Conservation (phyloP, 2,113 vertebrate species). For the Coptodon bakossiorum region DNA sequence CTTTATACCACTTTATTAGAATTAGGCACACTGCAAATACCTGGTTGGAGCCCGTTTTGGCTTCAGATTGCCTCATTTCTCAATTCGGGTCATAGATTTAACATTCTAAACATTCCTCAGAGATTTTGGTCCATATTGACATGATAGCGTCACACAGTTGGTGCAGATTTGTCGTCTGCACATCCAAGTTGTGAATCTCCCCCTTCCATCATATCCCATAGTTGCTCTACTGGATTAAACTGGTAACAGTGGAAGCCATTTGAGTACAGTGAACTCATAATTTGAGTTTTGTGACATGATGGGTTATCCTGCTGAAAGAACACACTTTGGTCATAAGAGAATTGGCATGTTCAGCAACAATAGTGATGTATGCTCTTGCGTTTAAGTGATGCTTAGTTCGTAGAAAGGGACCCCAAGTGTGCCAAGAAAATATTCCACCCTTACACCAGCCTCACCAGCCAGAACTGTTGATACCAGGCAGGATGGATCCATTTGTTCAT, state of each 20-base stretch:
- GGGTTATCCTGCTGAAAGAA: neutral
- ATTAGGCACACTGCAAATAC: neutral
- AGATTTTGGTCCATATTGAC: neutral
- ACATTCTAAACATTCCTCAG: neutral
- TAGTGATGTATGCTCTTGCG: neutral
- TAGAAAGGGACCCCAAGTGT: neutral
- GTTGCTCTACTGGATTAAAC: neutral
- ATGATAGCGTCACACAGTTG: neutral
- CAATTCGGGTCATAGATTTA: neutral
- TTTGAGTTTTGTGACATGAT: neutral
- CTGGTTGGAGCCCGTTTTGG: neutral
- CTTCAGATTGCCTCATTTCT: neutral
- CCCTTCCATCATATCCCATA: neutral
- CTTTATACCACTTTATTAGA: neutral
- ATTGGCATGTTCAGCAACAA: neutral
- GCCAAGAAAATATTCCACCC: neutral
- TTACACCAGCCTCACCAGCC: neutral
- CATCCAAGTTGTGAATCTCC: neutral
- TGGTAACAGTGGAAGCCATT: neutral
- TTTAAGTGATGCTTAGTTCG: neutral
- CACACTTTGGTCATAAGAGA: neutral
- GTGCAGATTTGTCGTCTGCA: neutral
- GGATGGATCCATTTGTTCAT: neutral
- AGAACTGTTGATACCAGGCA: neutral
- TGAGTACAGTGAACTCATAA: neutral